Percentiles rank a stretch among this genome's conserved stretches.
Conservation (phyloP, 2,113 vertebrate genomes). For the Protomyctophum bolini region DNA sequence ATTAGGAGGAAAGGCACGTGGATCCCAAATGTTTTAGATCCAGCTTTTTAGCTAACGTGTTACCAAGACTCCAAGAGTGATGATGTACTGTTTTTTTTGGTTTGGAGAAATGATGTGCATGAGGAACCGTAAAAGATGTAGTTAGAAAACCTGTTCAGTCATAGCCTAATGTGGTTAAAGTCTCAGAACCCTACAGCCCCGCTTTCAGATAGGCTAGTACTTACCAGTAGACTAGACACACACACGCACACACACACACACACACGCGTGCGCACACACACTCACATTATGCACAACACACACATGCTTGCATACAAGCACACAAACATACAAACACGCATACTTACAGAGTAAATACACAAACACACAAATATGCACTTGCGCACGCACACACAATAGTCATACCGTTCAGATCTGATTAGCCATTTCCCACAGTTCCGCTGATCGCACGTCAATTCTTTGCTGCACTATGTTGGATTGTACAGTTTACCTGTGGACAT, state of each 20-base stretch:
- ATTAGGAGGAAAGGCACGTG: too few species aligned
- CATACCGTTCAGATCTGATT: background rate
- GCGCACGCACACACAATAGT: background rate
- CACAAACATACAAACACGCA: background rate
- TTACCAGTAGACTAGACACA: background rate
- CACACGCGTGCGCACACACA: conserved; percentile 2
- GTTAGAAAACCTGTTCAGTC: conserved; percentile 4
- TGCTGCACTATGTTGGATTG: background rate
- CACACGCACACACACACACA: conserved; percentile 11
- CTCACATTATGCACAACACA: background rate
- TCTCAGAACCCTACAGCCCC: background rate
- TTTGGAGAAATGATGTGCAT: conserved; percentile 1
- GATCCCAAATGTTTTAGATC: too few species aligned
- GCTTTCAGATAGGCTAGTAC: background rate
- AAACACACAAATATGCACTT: background rate
- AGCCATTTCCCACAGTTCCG: conserved; percentile 6
- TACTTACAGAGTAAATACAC: background rate
- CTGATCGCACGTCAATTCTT: conserved; percentile 14
- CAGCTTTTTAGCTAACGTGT: background rate
- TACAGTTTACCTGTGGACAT: background rate
- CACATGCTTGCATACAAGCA: background rate
- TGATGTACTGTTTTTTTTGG: background rate
- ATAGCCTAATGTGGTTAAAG: background rate
- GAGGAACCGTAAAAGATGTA: conserved; percentile 1
- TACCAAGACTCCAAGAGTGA: background rate